These are phyloP conservation scores for Phaethornis superciliosus DNA, from an alignment of 2,113 vertebrate species.

Conservation along the genomic window DNA sequence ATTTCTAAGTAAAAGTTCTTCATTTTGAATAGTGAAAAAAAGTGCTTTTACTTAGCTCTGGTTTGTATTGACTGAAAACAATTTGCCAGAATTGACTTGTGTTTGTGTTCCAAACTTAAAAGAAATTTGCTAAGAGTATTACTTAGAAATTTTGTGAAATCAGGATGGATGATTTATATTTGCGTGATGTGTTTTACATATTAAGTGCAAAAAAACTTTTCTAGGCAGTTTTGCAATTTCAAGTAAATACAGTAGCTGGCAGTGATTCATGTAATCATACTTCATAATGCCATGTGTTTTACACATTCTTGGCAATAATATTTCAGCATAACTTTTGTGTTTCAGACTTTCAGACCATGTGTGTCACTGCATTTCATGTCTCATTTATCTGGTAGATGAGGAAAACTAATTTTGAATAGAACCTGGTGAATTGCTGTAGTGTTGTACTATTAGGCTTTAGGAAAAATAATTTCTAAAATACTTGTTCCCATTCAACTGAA, in stretches of 20 bases:
- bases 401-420: neutral
- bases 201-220: neutral
- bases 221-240: neutral
- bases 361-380: fast-evolving
- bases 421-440: neutral
- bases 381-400: neutral
- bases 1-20: neutral
- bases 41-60: neutral
- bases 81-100: neutral
- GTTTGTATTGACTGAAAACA: neutral
- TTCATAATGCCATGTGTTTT: neutral
- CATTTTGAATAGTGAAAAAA: neutral
- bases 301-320: neutral
- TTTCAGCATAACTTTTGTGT: neutral
- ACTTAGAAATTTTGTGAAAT: neutral
- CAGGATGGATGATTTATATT: neutral
- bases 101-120: neutral
- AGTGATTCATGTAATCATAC: neutral
- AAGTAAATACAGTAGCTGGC: neutral
- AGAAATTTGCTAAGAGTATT: neutral
- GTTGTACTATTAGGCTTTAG: neutral
- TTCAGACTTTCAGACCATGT: neutral
- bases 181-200: neutral
- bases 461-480: neutral
- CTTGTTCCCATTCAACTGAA: neutral